Evolutionary conservation across 2,797 vertebrate species (phyloP), one percentile per base, ranked within the genome.

Genomic region (Paguma larvata): DNA sequence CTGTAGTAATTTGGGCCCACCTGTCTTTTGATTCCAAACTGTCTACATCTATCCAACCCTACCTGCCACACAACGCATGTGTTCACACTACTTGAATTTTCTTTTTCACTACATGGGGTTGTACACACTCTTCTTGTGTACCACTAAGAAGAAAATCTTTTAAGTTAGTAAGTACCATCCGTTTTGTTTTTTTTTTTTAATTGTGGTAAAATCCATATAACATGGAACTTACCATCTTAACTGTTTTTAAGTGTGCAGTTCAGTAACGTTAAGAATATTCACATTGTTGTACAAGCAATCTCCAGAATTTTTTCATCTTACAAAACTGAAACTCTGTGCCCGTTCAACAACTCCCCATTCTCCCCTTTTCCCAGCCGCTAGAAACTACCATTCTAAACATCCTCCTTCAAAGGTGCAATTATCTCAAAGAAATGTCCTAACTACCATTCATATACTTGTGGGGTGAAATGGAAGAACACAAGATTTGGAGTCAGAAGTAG

Each of bases 111-210:
- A 78, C 8, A 53, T 16, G 30, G 19, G 41, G 4, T 53, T 86
- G 48, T 65, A 48, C 9, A 41, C 59, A 82, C 32, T 85, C 46
- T 89, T 53, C 27, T 75, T 94, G n/a, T 38, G 18, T 72, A 51
- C 18, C 27, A 56, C 15, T 44, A 15, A 82, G 53, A 53, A 85
- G 15, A 80, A 15, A 15, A 53, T 94, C n/a, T 90, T 86, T 84
- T 23, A 10, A 25, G 16, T 84, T 96, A 63, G 44, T 84, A 59
- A 87, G 9, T 27, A 48, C 51, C 7, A 63, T 94, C 34, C 6
- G 25, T 68, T 88, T n/a, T n/a, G n/a, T n/a, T n/a, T n/a, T n/a
- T 83, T 82, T 93, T 62, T 89, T 86, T 68, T 12, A 89, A 73
- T 83, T 79, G n/a, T 83, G 34, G n/a, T 72, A 75, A 92, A 80